Percentiles rank a stretch among this genome's conserved stretches.
Evolutionary conservation across 2,113 vertebrate genomes (phyloP).

Genomic region (Clarias magur): DNA sequence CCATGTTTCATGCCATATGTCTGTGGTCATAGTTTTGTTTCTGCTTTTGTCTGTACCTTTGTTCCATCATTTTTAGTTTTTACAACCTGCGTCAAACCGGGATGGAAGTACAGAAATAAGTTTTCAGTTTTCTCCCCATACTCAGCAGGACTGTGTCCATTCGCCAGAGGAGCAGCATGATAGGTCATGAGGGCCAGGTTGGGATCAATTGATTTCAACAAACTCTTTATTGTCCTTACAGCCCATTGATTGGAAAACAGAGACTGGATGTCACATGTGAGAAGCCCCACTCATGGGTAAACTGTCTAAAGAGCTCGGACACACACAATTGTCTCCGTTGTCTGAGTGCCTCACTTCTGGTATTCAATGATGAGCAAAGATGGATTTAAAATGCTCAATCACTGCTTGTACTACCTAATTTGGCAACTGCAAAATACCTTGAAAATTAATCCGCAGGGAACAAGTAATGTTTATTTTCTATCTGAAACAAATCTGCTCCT

Average conservation of each 20-base stretch:
- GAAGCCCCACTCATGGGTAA: slow-evolving; percentile 38
- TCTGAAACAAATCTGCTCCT: slow-evolving; percentile 46
- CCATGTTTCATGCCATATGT: no score
- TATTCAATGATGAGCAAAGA: neutral
- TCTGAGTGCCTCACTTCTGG: no score
- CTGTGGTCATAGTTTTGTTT: no score
- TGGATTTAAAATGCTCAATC: neutral
- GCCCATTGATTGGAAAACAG: slow-evolving; percentile 37
- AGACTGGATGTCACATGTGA: slow-evolving; percentile 45
- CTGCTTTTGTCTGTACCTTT: neutral
- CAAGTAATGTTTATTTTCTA: slow-evolving; percentile 29
- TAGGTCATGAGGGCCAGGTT: slow-evolving; percentile 32
- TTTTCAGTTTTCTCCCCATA: slow-evolving; percentile 40
- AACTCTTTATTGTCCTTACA: slow-evolving; percentile 37
- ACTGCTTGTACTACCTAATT: neutral
- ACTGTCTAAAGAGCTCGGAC: neutral
- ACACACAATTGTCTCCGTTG: slow-evolving; percentile 16
- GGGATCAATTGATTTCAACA: slow-evolving; percentile 20
- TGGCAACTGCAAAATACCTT: neutral
- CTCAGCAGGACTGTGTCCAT: slow-evolving; percentile 39
- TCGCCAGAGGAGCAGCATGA: slow-evolving; percentile 32
- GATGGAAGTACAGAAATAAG: slow-evolving; percentile 25
- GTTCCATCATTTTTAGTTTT: neutral
- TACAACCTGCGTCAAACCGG: neutral
- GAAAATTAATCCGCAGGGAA: slow-evolving; percentile 44